Conservation (phyloP, 2,113 vertebrate species). For the Seriola quinqueradiata region DNA sequence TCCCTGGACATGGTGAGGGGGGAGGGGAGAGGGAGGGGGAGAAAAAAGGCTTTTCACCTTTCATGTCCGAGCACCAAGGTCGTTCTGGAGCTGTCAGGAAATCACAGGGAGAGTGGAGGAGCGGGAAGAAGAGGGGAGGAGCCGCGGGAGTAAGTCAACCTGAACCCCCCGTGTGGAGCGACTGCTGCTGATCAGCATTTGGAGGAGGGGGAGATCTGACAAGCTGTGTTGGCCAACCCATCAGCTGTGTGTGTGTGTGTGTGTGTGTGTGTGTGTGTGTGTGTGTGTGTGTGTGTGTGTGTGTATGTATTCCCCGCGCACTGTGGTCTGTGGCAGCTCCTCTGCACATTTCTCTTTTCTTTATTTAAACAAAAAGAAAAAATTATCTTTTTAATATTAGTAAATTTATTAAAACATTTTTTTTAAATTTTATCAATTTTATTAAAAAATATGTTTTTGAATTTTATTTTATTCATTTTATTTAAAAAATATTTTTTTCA, state of each 20-base stretch:
- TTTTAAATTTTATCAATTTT: no score
- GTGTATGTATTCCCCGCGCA: neutral
- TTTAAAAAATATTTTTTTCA: no score
- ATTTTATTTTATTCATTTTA: no score
- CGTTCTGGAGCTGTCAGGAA: neutral
- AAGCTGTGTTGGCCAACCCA: neutral
- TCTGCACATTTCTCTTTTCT: no score
- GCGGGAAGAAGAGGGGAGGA: neutral
- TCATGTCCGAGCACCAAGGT: slow-evolving; percentile 3
- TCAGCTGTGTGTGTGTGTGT: neutral
- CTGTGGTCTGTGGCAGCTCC: neutral
- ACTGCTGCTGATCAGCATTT: neutral
- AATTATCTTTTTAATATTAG: no score
- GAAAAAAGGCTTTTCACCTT: neutral
- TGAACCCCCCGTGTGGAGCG: neutral
- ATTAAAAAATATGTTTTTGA: no score
- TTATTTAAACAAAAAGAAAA: no score
- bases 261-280: neutral
- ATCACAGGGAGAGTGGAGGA: neutral
- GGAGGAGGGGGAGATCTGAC: neutral
- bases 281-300: no score
- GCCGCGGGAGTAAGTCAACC: neutral
- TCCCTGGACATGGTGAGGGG: neutral
- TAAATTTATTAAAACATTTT: no score
- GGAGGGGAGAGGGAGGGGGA: no score